Conservation (phyloP, 2,888 invertebrate genomes). For the Melikaiella ostensackeni region DNA sequence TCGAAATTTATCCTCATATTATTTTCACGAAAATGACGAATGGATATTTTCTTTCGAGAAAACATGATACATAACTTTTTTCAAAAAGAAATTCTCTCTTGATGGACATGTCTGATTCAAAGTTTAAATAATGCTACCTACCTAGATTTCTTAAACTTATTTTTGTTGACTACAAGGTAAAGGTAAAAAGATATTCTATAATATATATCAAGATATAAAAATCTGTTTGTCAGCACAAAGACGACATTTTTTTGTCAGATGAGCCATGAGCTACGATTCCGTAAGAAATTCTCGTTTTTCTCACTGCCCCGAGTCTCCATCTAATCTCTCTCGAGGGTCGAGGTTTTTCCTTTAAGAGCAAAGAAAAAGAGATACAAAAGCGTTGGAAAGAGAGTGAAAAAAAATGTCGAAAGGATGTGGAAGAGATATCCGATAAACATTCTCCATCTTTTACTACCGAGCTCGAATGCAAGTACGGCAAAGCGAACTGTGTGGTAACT, state of each 20-base stretch:
- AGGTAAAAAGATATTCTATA: not conserved
- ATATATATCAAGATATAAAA: not conserved
- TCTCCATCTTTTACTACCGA: not conserved
- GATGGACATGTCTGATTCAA: too few species aligned
- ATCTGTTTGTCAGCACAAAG: not conserved
- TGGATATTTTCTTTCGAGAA: too few species aligned
- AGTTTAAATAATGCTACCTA: too few species aligned
- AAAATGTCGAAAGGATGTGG: conserved; percentile 17
- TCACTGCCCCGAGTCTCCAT: conserved; percentile 32
- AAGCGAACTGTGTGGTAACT: not conserved
- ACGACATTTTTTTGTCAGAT: not conserved
- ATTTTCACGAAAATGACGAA: too few species aligned
- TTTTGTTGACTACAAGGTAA: not conserved
- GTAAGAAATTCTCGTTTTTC: conserved; percentile 44
- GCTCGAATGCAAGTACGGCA: not conserved
- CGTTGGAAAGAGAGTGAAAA: conserved; percentile 3
- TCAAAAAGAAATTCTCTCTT: too few species aligned
- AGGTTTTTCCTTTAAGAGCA: conserved; percentile 33
- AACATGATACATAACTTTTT: too few species aligned
- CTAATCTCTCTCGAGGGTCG: conserved; percentile 47
- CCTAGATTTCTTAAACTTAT: too few species aligned
- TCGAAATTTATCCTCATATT: too few species aligned
- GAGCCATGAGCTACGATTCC: conserved; percentile 39
- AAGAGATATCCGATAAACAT: conserved; percentile 15
- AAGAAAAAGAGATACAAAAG: conserved; percentile 24